These are phyloP conservation scores for Cyprinodon variegatus DNA, from an alignment of 2,113 vertebrate species.

Conservation along the genomic window DNA sequence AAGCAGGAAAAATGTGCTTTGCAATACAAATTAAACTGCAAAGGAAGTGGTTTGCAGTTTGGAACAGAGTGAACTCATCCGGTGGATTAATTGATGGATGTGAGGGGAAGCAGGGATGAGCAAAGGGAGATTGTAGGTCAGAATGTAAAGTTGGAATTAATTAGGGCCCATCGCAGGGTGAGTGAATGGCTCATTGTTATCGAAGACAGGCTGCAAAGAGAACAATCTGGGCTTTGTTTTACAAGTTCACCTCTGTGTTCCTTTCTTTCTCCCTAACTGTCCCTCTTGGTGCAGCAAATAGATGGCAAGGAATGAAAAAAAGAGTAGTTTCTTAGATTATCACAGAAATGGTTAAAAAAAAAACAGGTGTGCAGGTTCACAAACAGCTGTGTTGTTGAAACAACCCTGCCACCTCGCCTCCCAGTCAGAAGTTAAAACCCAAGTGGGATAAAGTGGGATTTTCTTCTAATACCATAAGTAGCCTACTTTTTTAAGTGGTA, in stretches of 20 bases:
- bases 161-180: constrained; percentile 51
- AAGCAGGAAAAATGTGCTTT: not conserved
- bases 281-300: constrained; percentile 5
- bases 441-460: constrained; percentile 20
- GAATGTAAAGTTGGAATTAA: constrained; percentile 75
- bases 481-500: no score
- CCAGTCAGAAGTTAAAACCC: constrained; percentile 61
- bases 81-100: constrained; percentile 43
- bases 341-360: not conserved
- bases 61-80: constrained; percentile 29
- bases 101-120: constrained; percentile 28
- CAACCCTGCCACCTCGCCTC: constrained; percentile 52
- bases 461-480: no score
- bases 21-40: not conserved
- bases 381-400: no score
- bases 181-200: constrained; percentile 73
- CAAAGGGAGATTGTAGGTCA: constrained; percentile 62
- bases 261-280: constrained; percentile 15
- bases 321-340: no score
- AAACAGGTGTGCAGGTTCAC: not conserved
- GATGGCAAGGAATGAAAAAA: not conserved
- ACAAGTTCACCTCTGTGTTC: constrained; percentile 46
- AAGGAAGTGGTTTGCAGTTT: not conserved
- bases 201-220: constrained; percentile 49
- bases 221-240: constrained; percentile 71